Percentiles rank a stretch among this genome's conserved stretches.
phyloP scores from a whole-genome alignment of 2,113 vertebrate species.

The Tragelaphus scriptus region DNA sequence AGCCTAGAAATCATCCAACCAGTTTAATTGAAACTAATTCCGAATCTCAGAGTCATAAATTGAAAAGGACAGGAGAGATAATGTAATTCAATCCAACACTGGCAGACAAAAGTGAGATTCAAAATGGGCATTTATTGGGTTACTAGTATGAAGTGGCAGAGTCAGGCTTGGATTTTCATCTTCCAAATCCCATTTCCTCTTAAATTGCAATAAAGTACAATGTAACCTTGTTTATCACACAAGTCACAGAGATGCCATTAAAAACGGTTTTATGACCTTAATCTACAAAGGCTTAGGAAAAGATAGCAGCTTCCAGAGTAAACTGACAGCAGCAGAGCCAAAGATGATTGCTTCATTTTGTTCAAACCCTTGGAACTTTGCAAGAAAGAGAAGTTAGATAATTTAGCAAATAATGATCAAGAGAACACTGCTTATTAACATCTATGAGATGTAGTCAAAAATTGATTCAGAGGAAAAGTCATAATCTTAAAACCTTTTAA shows the following conservation, averaged over 20 bases:
- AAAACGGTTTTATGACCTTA: not conserved
- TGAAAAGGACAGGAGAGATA: not conserved
- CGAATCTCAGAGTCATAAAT: not conserved
- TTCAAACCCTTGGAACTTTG: not conserved
- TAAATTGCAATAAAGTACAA: not conserved
- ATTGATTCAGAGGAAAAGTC: not conserved
- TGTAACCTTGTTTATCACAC: not conserved
- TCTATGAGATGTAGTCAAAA: not conserved
- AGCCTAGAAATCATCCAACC: not conserved
- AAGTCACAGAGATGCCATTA: not conserved
- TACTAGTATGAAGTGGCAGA: not conserved
- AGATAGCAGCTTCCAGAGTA: not conserved
- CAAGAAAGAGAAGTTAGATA: not conserved
- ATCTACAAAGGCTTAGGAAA: not conserved
- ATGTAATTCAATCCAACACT: not conserved
- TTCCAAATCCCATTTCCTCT: not conserved
- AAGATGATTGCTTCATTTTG: not conserved
- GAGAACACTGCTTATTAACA: not conserved
- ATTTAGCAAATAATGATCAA: not conserved
- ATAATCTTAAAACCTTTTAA: not conserved
- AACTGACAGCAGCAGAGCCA: not conserved
- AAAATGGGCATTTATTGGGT: not conserved
- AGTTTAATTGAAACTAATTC: conserved; percentile 3
- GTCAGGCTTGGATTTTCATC: not conserved
- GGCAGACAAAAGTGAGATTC: not conserved